A percentile compares a stretch with the other conserved stretches of the same genome.
phyloP scores from a whole-genome alignment of 2,888 invertebrate genomes.

The Amiota mariae region DNA sequence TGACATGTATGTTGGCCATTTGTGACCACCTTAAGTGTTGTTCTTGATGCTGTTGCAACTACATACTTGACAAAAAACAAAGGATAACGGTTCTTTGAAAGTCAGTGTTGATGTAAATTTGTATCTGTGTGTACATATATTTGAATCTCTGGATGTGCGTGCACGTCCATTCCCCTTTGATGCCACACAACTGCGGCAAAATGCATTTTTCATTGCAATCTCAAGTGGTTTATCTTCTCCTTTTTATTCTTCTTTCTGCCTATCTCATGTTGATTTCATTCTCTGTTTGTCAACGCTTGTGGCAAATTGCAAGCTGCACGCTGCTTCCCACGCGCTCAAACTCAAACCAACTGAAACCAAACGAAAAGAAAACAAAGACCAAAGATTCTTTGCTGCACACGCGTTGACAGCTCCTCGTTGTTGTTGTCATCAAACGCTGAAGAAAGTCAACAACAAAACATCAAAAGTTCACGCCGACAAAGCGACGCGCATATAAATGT shows the following conservation, averaged over 20 bases:
- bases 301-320: constrained; percentile 5
- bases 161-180: background rate
- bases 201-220: constrained; percentile 52
- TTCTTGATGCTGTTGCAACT: background rate
- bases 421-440: constrained; percentile 12
- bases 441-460: constrained; percentile 45
- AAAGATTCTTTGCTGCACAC: background rate
- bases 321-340: constrained; percentile 19
- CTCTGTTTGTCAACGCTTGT: constrained; percentile 20
- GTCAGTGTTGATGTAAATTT: background rate
- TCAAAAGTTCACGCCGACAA: constrained; percentile 69
- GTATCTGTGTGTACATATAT: background rate
- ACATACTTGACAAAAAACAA: constrained; percentile 14
- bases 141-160: background rate
- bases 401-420: background rate
- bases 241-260: background rate
- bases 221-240: constrained; percentile 65
- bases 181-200: constrained; percentile 6
- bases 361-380: constrained; percentile 10
- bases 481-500: constrained; percentile 64
- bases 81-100: background rate
- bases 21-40: background rate
- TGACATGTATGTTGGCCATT: too few relatives aligned
- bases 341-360: constrained; percentile 1
- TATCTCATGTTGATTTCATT: background rate